Evolutionary conservation across 2,113 vertebrate genomes (phyloP).

Genomic region (Progne subis): DNA sequence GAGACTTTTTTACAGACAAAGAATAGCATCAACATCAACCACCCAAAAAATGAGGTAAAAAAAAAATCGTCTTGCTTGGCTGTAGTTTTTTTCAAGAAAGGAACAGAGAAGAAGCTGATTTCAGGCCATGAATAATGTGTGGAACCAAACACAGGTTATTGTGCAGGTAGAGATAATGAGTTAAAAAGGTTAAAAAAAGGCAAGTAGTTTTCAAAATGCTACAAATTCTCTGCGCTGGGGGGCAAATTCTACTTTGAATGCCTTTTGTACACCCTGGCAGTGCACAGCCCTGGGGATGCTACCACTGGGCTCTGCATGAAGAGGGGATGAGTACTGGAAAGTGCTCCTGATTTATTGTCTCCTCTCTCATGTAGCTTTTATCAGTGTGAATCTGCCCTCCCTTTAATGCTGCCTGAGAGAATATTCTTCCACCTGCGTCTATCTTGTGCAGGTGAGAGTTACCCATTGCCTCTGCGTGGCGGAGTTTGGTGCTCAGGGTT

Average conservation of each 20-base stretch:
- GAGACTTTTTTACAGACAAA: not conserved
- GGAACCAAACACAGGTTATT: not conserved
- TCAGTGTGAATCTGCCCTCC: not conserved
- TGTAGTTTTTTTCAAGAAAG: not conserved
- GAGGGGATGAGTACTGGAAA: not conserved
- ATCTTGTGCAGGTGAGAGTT: not conserved
- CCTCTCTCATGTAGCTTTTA: not conserved
- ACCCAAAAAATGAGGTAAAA: not conserved
- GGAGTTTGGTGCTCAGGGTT: not conserved
- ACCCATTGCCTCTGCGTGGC: rapidly evolving
- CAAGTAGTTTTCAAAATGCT: not conserved
- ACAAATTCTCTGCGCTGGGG: not conserved
- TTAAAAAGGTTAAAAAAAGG: not conserved
- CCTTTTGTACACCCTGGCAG: rapidly evolving
- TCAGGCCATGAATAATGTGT: not conserved
- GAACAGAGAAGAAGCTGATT: not conserved
- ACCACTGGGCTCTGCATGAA: not conserved
- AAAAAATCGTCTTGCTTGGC: not conserved
- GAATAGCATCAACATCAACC: not conserved
- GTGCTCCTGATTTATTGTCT: rapidly evolving
- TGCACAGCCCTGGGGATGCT: rapidly evolving
- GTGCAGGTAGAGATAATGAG: not conserved
- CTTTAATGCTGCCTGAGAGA: not conserved
- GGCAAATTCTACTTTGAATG: not conserved
- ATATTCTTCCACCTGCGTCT: not conserved